Conservation (phyloP, 2,888 invertebrate genomes). For the Trissoscelio sp. region DNA sequence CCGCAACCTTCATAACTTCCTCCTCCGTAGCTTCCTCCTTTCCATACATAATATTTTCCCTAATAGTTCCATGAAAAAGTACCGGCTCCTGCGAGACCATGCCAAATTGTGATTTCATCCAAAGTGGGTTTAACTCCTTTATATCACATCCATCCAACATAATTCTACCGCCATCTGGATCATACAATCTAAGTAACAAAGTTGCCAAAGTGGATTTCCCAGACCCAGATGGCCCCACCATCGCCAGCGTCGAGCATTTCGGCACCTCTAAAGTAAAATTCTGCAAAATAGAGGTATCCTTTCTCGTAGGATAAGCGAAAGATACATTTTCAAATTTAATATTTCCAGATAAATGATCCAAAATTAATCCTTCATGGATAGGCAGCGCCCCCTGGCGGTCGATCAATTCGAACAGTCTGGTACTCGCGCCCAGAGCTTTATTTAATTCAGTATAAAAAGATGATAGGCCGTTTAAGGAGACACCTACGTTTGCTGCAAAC, state of each 20-base stretch:
- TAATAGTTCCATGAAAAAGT: conserved; percentile 94
- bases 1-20: conserved; percentile 87
- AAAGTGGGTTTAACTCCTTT: conserved; percentile 90
- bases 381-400: conserved; percentile 92
- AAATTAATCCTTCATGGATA: conserved; percentile 84
- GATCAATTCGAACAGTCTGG: conserved; percentile 94
- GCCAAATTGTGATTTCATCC: conserved; percentile 94
- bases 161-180: conserved; percentile 90
- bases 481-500: conserved; percentile 96
- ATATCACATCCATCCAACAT: conserved; percentile 91
- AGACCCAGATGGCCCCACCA: conserved; percentile 95
- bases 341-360: conserved; percentile 85
- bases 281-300: conserved; percentile 86
- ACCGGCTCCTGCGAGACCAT: conserved; percentile 96
- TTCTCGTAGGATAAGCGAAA: conserved; percentile 89
- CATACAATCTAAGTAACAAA: conserved; percentile 93
- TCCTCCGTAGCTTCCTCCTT: conserved; percentile 86
- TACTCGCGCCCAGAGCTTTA: conserved; percentile 95
- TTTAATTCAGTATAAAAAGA: conserved; percentile 97
- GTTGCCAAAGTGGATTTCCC: conserved; percentile 97
- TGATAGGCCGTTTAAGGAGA: conserved; percentile 95
- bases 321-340: conserved; percentile 89
- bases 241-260: conserved; percentile 90
- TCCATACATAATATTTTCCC: conserved; percentile 96
- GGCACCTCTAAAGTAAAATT: conserved; percentile 88